Evolutionary conservation across 35 echinoderm and acorn worm genomes (phyloP).

Genomic region (Strongylocentrotus purpuratus): DNA sequence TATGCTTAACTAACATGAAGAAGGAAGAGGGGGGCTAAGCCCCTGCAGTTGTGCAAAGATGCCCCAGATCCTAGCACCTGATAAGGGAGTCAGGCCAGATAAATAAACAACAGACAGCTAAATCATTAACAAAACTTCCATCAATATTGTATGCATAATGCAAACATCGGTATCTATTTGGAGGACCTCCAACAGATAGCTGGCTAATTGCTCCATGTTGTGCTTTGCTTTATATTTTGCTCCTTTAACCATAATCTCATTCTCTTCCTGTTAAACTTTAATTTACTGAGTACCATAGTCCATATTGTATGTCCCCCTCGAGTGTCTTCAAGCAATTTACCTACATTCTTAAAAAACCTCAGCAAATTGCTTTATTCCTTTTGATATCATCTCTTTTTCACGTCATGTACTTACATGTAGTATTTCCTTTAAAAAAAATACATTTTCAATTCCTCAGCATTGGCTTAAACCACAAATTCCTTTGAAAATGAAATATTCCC

Average conservation of each 20-base stretch:
- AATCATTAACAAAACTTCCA: conserved; percentile 50
- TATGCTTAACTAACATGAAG: not conserved
- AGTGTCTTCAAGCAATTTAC: too few species aligned
- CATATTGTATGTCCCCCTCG: too few species aligned
- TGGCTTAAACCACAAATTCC: too few species aligned
- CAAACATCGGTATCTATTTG: conserved; percentile 22
- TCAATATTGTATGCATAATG: conserved; percentile 28
- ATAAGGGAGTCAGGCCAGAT: conserved; percentile 28
- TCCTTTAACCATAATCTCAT: not conserved
- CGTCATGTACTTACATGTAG: too few species aligned
- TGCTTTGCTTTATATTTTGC: not conserved
- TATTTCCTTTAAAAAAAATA: too few species aligned
- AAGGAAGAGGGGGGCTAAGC: conserved; percentile 22
- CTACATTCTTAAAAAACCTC: too few species aligned
- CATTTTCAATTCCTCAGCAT: too few species aligned
- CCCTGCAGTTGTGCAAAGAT: conserved; percentile 23
- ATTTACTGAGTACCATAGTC: not conserved
- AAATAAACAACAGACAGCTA: conserved; percentile 43
- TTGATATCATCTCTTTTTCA: too few species aligned
- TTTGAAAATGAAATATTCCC: too few species aligned
- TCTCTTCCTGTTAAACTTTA: not conserved
- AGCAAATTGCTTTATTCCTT: too few species aligned
- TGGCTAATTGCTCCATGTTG: not conserved
- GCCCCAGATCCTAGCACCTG: not conserved
- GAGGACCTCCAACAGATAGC: not conserved